phyloP scores from a whole-genome alignment of 2,797 vertebrate species.

The Jordanella pulchra region DNA sequence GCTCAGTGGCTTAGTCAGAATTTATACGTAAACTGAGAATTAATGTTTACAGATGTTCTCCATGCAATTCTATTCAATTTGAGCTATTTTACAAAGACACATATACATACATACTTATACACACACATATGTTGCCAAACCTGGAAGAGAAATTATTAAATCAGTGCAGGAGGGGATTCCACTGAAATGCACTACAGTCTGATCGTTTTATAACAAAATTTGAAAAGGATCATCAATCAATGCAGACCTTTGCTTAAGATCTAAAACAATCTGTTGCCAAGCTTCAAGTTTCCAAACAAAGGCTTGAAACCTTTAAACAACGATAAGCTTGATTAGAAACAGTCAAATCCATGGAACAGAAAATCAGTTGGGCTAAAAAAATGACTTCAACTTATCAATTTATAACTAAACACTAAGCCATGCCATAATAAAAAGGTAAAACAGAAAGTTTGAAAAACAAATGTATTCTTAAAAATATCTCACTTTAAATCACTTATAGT shows the following conservation, averaged over 20 bases:
- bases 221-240: background rate
- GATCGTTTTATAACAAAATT: too few species aligned
- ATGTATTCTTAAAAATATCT: background rate
- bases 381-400: slow-evolving; percentile 8
- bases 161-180: too few species aligned
- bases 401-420: background rate
- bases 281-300: slow-evolving; percentile 21
- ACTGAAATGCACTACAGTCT: too few species aligned
- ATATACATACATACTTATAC: too few species aligned
- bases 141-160: too few species aligned
- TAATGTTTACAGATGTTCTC: too few species aligned
- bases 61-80: too few species aligned
- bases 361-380: background rate
- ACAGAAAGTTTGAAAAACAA: background rate
- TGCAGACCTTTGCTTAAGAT: background rate
- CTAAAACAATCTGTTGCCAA: background rate
- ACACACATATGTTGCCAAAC: too few species aligned
- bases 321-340: slow-evolving; percentile 7
- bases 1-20: too few species aligned
- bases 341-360: slow-evolving; percentile 11
- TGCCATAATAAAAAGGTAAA: background rate
- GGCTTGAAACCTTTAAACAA: background rate
- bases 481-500: background rate
- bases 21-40: too few species aligned
- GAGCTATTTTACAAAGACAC: too few species aligned